Conservation (phyloP, 53 echinoderm and acorn worm genomes). For the Holothuria leucospilota region DNA sequence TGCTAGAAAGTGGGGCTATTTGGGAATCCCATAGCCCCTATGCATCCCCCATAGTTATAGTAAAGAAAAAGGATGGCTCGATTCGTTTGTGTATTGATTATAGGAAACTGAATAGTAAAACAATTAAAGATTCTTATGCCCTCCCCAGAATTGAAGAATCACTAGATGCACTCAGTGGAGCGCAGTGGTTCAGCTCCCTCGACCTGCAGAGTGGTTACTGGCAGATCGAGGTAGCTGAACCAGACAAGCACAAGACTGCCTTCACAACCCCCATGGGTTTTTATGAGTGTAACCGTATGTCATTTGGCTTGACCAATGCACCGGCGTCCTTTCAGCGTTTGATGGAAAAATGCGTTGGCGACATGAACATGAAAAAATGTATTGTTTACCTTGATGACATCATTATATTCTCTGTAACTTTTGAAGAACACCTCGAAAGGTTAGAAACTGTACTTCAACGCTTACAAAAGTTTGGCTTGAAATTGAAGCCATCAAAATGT, state of each 20-base stretch:
- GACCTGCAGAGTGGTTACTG: not conserved
- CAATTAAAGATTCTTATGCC: conserved; percentile 31
- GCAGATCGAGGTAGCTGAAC: conserved; percentile 18
- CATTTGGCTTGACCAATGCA: conserved; percentile 8
- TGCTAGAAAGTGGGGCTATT: conserved; percentile 36
- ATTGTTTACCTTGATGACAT: conserved; percentile 47
- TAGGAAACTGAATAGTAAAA: conserved; percentile 39
- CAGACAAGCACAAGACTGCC: not conserved
- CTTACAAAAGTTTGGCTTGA: conserved; percentile 9
- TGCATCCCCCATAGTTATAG: conserved; percentile 50
- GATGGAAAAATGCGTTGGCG: conserved; percentile 39
- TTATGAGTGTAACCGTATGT: conserved; percentile 32
- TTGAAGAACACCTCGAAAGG: conserved; percentile 38
- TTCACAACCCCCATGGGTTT: conserved; percentile 31
- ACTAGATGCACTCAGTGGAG: conserved; percentile 23
- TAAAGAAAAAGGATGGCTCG: conserved; percentile 24
- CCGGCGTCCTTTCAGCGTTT: not conserved
- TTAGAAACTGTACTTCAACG: not conserved
- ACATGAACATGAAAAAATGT: conserved; percentile 38
- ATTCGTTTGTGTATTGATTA: conserved; percentile 43
- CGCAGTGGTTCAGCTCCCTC: not conserved
- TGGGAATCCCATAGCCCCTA: conserved; percentile 44
- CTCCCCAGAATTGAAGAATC: no score
- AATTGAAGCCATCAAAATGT: conserved; percentile 47
- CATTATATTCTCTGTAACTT: conserved; percentile 34